Conservation (phyloP, 2,797 vertebrate genomes). For the Paramormyrops hopkinsi region DNA sequence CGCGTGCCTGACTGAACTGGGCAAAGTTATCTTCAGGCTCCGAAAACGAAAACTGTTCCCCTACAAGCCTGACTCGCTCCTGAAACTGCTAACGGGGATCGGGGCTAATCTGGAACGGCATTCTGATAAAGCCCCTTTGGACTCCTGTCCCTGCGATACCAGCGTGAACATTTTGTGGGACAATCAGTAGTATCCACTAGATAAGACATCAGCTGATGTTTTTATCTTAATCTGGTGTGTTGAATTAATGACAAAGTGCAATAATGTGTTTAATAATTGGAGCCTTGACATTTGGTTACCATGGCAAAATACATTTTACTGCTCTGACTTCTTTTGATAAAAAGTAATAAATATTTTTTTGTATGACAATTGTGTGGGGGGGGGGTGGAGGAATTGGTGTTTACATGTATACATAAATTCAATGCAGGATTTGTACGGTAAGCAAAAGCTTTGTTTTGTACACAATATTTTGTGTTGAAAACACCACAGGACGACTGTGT, state of each 20-base stretch:
- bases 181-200: neutral
- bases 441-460: neutral
- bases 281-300: neutral
- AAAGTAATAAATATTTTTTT: slow-evolving; percentile 7
- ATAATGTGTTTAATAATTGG: neutral
- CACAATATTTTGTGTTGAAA: neutral
- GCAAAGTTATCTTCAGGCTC: slow-evolving; percentile 64
- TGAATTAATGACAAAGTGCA: neutral
- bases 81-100: slow-evolving; percentile 69
- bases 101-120: slow-evolving; percentile 26
- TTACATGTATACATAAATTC: neutral
- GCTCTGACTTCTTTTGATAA: neutral
- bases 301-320: neutral
- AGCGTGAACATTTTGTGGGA: neutral
- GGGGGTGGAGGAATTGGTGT: neutral
- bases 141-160: neutral
- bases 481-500: neutral
- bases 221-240: neutral
- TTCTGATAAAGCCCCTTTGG: neutral
- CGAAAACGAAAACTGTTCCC: slow-evolving; percentile 79
- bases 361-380: neutral
- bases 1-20: slow-evolving; percentile 69
- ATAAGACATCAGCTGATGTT: neutral
- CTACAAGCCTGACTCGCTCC: slow-evolving; percentile 78
- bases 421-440: neutral